Conservation (phyloP, 2,113 vertebrate genomes). For the Sus scrofa region T2T-Sscrofa CM000824.6:217044001-217044500, state of each 20-base stretch:
- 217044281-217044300: neutral
- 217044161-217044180: neutral
- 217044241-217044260: neutral
- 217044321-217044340: neutral
- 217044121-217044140: neutral
- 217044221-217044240: neutral
- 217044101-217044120: neutral
- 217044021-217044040: neutral
- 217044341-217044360: neutral
- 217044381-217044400: neutral
- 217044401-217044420: neutral
- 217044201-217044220: neutral
- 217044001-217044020: neutral
- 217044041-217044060: neutral
- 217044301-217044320: neutral
- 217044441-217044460: neutral
- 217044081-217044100: neutral
- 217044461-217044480: neutral
- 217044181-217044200: neutral
- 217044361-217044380: neutral
- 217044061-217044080: neutral
- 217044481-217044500: neutral
- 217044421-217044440: neutral
- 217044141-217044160: neutral
- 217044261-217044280: neutral